A percentile compares a stretch with the other conserved stretches of the same genome.
Evolutionary conservation across 2,113 vertebrate genomes (phyloP).

Genomic region (Ictidomys tridecemlineatus): DNA sequence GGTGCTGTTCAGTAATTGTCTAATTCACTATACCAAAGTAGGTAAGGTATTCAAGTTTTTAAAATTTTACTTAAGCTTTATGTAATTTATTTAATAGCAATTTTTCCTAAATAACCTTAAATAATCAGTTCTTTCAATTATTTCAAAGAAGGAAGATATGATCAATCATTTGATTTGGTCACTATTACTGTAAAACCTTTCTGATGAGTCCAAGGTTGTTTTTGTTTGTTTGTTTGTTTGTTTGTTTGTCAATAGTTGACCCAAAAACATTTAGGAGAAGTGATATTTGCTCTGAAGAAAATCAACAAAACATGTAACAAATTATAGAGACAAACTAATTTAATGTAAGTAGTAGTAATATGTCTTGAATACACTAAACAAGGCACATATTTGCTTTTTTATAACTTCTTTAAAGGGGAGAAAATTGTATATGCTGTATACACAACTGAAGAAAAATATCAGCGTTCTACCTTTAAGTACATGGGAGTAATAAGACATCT

Average conservation of each 20-base stretch:
- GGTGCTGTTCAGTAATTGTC: not conserved
- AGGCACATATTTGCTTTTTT: not conserved
- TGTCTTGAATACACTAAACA: not conserved
- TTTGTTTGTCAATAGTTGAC: not conserved
- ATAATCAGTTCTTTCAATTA: not conserved
- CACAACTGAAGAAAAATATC: not conserved
- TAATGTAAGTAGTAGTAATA: not conserved
- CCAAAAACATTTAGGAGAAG: not conserved
- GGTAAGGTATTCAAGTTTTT: not conserved
- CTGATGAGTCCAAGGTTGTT: not conserved
- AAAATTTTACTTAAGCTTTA: slow-evolving; percentile 19
- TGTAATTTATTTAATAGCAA: not conserved
- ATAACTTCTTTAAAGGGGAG: not conserved
- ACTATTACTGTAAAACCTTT: too few relatives aligned
- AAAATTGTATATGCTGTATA: not conserved
- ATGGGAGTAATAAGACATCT: not conserved
- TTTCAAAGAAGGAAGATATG: not conserved
- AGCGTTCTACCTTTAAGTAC: slow-evolving; percentile 26
- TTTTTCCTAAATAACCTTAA: slow-evolving; percentile 1
- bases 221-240: not conserved
- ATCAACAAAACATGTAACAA: not conserved
- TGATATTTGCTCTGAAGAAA: not conserved
- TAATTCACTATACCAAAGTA: not conserved
- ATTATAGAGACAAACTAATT: not conserved
- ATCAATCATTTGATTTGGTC: too few relatives aligned